Percentiles rank a stretch among this genome's conserved stretches.
These are phyloP conservation scores for Datnioides undecimradiatus DNA, from an alignment of 2,113 vertebrate species.

Conservation along the genomic window DNA sequence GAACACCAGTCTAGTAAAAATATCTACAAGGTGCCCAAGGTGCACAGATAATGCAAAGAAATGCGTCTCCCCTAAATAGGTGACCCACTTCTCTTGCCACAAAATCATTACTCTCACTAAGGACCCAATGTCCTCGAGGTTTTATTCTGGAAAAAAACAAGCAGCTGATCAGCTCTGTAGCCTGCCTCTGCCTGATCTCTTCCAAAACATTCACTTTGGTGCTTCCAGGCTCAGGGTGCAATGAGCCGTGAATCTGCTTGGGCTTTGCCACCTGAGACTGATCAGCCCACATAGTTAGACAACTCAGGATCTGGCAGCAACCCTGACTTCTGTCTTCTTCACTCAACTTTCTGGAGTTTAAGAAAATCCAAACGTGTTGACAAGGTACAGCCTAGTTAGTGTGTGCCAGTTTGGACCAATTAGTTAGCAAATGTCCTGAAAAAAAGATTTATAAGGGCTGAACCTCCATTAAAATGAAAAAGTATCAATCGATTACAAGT, in stretches of 20 bases:
- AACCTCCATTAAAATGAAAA: not conserved
- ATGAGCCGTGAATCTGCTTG: conserved; percentile 34
- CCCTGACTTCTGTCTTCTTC: conserved; percentile 6
- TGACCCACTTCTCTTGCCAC: conserved; percentile 52
- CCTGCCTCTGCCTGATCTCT: not conserved
- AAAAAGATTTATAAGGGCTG: conserved; percentile 3
- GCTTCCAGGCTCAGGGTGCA: conserved; percentile 16
- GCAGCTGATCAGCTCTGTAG: conserved; percentile 1
- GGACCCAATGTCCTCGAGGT: conserved; percentile 19
- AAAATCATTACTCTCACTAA: conserved; percentile 45
- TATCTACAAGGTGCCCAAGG: conserved; percentile 30
- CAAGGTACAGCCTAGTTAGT: conserved; percentile 11
- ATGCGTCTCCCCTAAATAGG: conserved; percentile 21
- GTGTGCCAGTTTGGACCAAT: conserved; percentile 23
- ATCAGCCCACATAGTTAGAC: conserved; percentile 36
- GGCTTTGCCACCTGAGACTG: conserved; percentile 23
- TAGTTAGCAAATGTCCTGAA: conserved; percentile 20
- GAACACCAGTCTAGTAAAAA: conserved; percentile 22
- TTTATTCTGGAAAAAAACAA: conserved; percentile 30
- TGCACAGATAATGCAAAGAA: conserved; percentile 34
- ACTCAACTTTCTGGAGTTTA: not conserved
- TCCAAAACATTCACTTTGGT: conserved; percentile 40
- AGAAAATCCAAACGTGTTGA: conserved; percentile 6
- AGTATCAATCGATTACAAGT: not conserved
- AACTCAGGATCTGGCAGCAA: conserved; percentile 21